Evolutionary conservation across 2,113 vertebrate species (phyloP).

Genomic region (Thalassarche chlororhynchos): DNA sequence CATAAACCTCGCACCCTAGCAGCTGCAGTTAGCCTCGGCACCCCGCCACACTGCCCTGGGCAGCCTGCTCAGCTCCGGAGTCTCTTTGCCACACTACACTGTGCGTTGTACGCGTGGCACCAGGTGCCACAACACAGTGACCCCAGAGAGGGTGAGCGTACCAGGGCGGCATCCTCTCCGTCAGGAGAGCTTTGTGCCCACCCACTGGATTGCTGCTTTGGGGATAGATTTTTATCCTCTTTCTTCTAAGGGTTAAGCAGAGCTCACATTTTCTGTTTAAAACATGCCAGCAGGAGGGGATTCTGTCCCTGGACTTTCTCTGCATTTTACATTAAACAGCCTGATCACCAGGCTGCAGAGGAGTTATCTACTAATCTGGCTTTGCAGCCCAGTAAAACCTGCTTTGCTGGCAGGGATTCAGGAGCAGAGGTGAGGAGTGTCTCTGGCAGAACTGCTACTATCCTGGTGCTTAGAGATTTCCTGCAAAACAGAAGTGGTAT

Average conservation of each 20-base stretch:
- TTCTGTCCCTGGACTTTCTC: constrained; percentile 24
- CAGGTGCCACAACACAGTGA: not conserved
- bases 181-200: not conserved
- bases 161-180: accelerated
- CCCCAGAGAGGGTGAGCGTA: accelerated
- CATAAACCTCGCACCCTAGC: not conserved
- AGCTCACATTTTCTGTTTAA: not conserved
- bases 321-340: not conserved
- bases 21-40: not conserved
- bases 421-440: not conserved
- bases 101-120: not conserved
- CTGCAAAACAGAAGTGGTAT: not conserved
- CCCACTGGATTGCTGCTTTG: not conserved
- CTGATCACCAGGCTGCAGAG: not conserved
- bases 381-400: constrained; percentile 25
- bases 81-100: accelerated
- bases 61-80: not conserved
- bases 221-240: not conserved
- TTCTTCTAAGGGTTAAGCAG: not conserved
- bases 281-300: not conserved
- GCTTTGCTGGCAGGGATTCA: constrained; percentile 16
- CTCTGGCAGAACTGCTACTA: not conserved
- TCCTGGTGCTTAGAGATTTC: not conserved
- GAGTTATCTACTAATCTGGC: constrained; percentile 28
- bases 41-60: accelerated